Percentiles rank a stretch among this genome's conserved stretches.
Conservation (phyloP, 1,140 invertebrate genomes). For the Lamellibrachia luymesi region DNA sequence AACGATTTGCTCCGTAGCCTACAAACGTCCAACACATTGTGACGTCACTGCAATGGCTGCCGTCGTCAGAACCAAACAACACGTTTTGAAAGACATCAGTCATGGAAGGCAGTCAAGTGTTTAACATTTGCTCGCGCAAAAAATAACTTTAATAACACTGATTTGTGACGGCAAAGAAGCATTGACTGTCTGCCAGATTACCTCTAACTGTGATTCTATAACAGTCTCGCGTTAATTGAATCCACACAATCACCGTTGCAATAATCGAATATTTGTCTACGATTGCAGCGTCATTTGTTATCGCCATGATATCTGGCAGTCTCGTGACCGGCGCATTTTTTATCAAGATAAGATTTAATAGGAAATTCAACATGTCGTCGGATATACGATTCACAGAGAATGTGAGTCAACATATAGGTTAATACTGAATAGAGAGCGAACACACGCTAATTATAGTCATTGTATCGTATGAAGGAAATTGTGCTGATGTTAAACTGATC, state of each 20-base stretch:
- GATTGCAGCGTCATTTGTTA: not conserved
- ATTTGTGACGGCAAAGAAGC: not conserved
- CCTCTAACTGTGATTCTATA: not conserved
- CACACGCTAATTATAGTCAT: not conserved
- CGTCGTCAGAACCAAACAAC: too few relatives aligned
- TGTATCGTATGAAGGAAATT: not conserved
- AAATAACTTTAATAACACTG: not conserved
- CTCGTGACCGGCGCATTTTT: not conserved
- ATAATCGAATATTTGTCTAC: not conserved
- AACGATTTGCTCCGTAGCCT: not conserved
- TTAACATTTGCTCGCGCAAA: not conserved
- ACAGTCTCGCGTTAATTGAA: not conserved
- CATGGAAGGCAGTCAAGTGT: not conserved
- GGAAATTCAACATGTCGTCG: not conserved
- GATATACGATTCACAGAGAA: not conserved
- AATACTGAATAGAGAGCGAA: not conserved
- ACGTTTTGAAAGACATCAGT: too few relatives aligned
- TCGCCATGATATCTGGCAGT: not conserved
- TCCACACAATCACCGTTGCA: not conserved
- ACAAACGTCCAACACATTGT: not conserved
- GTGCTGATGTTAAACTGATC: not conserved
- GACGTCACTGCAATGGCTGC: not conserved
- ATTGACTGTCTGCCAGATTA: not conserved
- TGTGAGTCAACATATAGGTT: not conserved
- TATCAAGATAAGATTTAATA: not conserved